Base-by-base conservation (phyloP, 1,140 invertebrate genomes). In the Leptinotarsa texana region DNA sequence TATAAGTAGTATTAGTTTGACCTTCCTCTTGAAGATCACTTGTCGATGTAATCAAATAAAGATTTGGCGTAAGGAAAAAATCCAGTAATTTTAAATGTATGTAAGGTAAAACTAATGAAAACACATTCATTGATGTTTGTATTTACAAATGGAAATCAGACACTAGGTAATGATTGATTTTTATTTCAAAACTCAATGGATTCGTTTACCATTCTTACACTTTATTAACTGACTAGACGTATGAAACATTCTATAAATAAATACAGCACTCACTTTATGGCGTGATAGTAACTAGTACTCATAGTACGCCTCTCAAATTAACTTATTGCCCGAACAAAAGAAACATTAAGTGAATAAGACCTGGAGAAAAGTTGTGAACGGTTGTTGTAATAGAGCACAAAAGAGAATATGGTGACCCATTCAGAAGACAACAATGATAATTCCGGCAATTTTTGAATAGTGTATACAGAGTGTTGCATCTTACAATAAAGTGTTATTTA, bases 201-300 rank as follows among this genome's bases (percentile, higher is more conserved):
- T 57, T 57, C 17, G 8, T 42, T 42, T 42, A 42, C 8, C 33
- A 42, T 42, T 42, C 33, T 18, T 57, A 18, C 15, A 8, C 3
- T 57, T 15, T 17, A 57, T 57, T 57, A 57, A 57, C 51, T 6
- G 51, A 57, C 51, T 57, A 57, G 51, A 57, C 51, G n/a, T 17
- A 15, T 15, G 51, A 57, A 17, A 57, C 1, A 18, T 17, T 18
- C 15, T 57, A 18, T 57, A 57, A 57, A 18, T 57, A 15, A 17
- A 57, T 57, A 2, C 4, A 57, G 1, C 15, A 17, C 51, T 18
- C 51, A 57, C 51, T 57, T n/a, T 57, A 57, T 57, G 51, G 51
- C 51, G 17, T 57, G 51, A 15, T 57, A 57, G 51, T 57, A 57
- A 57, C 51, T 57, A 57, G 51, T 57, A 57, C 51, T 57, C 51